Evolutionary conservation across 2,888 invertebrate genomes (phyloP), one percentile per base, ranked within the genome.

Genomic region (Fabriciana adippe): DNA sequence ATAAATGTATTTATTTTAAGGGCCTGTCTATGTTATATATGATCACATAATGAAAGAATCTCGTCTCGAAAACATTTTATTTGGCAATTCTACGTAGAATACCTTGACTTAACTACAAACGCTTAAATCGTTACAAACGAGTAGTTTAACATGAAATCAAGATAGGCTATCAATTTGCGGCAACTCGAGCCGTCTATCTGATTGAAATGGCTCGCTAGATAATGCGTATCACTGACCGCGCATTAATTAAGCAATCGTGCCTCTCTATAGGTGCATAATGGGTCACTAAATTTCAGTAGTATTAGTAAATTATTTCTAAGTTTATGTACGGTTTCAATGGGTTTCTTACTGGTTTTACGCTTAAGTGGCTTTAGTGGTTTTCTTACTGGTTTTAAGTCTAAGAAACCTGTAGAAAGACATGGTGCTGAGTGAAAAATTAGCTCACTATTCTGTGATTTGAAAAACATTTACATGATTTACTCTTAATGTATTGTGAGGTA

Each of bases 121-220:
- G 26, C 26, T 26, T 48, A 48, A 48, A 59, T 48, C 59, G 8
- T 26, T 59, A 59, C 26, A 48, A 59, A 59, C 48, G 59, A 26
- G 59, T 31, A 59, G 59, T 59, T 59, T 26, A 48, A 59, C 59
- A 60, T 35, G 51, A 61, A 35, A 63, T 57, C 48, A 45, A 64
- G 67, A 56, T 56, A 51, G 55, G 59, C 18, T 64, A 67, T 67
- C 48, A 53, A 53, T 63, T 41, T 50, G 47, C 51, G 57, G 66
- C 48, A 51, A 55, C 61, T 56, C 48, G 16, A 54, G 21, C 67
- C 66, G 68, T 73, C 62, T 66, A 73, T 73, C 67, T 68, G 54
- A 71, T 71, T 57, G 72, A 62, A 72, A 72, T 69, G 69, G 72
- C 66, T 53, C 51, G 65, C 55, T 53, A 63, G 70, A 68, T 68